Evolutionary conservation across 2,888 invertebrate genomes (phyloP).

Genomic region (Leptarthrus brevirostris): DNA sequence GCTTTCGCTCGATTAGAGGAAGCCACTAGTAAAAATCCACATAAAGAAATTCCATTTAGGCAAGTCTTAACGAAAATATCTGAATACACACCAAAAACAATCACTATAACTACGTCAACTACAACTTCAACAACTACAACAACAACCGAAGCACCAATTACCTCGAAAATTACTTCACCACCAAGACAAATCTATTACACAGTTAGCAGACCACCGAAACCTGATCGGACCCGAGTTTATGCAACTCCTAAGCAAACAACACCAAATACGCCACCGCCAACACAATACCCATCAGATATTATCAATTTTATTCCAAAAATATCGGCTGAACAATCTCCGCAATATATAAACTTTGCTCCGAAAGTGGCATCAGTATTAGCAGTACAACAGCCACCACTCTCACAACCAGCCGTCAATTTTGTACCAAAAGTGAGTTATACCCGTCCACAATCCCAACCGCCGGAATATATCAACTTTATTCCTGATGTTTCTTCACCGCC

Average conservation of each 20-base stretch:
- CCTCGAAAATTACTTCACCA: slow-evolving; percentile 66
- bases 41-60: slow-evolving; percentile 57
- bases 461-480: slow-evolving; percentile 61
- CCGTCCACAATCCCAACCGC: slow-evolving; percentile 57
- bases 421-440: slow-evolving; percentile 66
- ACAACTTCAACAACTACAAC: slow-evolving; percentile 67
- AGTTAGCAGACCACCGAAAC: slow-evolving; percentile 25
- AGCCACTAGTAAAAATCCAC: slow-evolving; percentile 54
- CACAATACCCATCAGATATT: slow-evolving; percentile 34
- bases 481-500: slow-evolving; percentile 61
- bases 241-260: neutral
- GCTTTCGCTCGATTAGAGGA: slow-evolving; percentile 82
- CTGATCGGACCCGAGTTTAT: slow-evolving; percentile 11
- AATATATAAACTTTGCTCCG: slow-evolving; percentile 58
- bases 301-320: slow-evolving; percentile 61
- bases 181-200: slow-evolving; percentile 54
- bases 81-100: slow-evolving; percentile 59
- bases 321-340: slow-evolving; percentile 61
- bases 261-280: slow-evolving; percentile 3
- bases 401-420: slow-evolving; percentile 71
- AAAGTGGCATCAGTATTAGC: slow-evolving; percentile 63
- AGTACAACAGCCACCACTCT: slow-evolving; percentile 71
- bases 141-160: slow-evolving; percentile 62
- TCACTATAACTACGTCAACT: slow-evolving; percentile 57
- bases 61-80: slow-evolving; percentile 60